Percentiles rank a stretch among this genome's conserved stretches.
phyloP scores from a whole-genome alignment of 2,113 vertebrate genomes.

The Riparia riparia region DNA sequence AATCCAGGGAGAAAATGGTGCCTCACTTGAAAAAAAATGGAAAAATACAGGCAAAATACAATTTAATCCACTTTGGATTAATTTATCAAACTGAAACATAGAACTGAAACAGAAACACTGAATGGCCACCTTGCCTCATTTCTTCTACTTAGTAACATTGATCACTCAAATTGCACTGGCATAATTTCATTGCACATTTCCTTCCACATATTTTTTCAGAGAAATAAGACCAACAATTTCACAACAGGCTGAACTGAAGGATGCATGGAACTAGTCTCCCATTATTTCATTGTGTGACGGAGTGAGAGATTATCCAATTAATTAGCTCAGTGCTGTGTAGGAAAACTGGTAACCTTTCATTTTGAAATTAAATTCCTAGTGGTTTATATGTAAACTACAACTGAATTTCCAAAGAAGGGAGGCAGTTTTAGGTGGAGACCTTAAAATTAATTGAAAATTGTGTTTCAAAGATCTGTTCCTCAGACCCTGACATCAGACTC shows the following conservation, averaged over 20 bases:
- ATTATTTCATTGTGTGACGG: neutral
- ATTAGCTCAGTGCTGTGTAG: neutral
- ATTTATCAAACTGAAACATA: neutral
- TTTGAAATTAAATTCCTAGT: neutral
- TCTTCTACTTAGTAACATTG: neutral
- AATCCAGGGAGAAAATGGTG: neutral
- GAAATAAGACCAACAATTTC: neutral
- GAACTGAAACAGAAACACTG: too few species aligned
- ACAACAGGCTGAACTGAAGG: neutral
- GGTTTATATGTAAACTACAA: neutral
- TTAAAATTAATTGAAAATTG: neutral
- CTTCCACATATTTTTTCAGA: neutral
- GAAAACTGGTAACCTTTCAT: neutral
- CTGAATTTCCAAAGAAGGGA: neutral
- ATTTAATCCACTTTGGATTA: neutral
- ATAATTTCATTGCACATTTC: neutral
- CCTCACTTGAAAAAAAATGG: neutral
- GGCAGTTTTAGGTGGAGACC: neutral
- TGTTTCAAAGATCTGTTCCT: neutral
- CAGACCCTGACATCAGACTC: neutral
- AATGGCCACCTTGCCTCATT: neutral
- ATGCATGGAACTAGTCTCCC: neutral
- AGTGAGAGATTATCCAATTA: neutral
- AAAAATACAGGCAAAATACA: neutral
- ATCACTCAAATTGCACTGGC: neutral